phyloP scores from a whole-genome alignment of 2,888 invertebrate species.

The Lasioglossum pauxillum region DNA sequence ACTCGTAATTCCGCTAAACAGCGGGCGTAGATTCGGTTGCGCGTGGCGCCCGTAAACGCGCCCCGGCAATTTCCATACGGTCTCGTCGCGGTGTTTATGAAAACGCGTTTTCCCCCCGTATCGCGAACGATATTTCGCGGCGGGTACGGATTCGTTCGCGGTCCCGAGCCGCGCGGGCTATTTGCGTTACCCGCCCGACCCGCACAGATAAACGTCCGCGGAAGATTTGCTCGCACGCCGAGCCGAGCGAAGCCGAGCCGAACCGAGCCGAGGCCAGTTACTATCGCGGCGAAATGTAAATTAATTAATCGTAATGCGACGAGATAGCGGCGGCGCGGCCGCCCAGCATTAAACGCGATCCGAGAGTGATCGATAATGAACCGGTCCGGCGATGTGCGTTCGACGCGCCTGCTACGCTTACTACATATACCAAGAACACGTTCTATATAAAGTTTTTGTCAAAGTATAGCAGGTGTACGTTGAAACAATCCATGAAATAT shows the following conservation, averaged over 20 bases:
- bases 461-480: too few relatives aligned
- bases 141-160: not conserved
- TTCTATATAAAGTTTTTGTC: not conserved
- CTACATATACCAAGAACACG: not conserved
- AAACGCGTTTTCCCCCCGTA: constrained; percentile 25
- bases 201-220: constrained; percentile 22
- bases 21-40: constrained; percentile 29
- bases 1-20: constrained; percentile 40
- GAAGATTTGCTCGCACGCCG: constrained; percentile 17
- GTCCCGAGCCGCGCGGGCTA: constrained; percentile 3
- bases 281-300: constrained; percentile 9
- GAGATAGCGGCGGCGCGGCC: not conserved
- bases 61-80: constrained; percentile 31
- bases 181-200: constrained; percentile 19
- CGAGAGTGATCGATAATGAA: constrained; percentile 17
- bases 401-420: not conserved
- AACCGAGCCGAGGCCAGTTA: not conserved
- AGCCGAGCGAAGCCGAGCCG: not conserved
- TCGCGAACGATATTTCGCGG: constrained; percentile 32
- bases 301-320: constrained; percentile 26
- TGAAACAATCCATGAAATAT: too few relatives aligned
- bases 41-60: constrained; percentile 27
- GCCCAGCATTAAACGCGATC: not conserved
- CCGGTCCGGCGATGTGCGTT: not conserved
- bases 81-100: constrained; percentile 34